Base-by-base conservation (phyloP, 2,797 vertebrate species). In the Arrhamphus sclerolepis region DNA sequence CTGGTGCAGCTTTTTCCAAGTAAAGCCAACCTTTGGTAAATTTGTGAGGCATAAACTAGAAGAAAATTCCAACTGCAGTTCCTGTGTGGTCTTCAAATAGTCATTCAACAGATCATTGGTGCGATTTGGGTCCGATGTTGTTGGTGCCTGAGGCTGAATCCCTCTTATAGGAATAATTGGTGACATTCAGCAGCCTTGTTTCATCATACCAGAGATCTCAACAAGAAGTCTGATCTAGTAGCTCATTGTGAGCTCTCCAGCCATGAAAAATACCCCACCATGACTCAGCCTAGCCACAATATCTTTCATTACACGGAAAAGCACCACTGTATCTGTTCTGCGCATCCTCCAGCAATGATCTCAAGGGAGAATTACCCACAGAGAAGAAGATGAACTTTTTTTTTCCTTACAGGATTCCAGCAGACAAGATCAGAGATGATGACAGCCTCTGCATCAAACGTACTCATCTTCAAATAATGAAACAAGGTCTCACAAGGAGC, bases 141-240 rank as follows among this genome's bases (percentile, higher is more conserved):
- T 69, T 54, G 50, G 21, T 19, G 69, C 73, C 62, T 28, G 73
- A 82, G 64, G 77, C 58, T 10, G 7, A 61, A 18, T 74, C 58
- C 43, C 70, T 76, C 42, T 65, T 85, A 55, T 65, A 69, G 69
- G 71, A 80, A 66, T 78, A 72, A 79, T 80, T 76, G 56, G 66
- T 69, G 75, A 70, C 72, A 74, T 80, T 86, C 72, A 80, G 65
- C 70, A 19, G 66, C 46, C 56, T 78, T 69, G 63, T 81, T 72
- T 62, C 53, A 81, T 66, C 69, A 80, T 81, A 80, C 78, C 67
- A 73, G 75, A 58, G 17, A 46, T 66, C 54, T 66, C 42, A 70
- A 55, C 14, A 22, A 70, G 14, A 39, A 47, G 42, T 24, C 61
- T 26, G 17, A 24, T 49, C 43, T 28, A 16, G 43, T n/a, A 9